phyloP scores from a whole-genome alignment of 2,113 vertebrate species.

The Myocastor coypus region DNA sequence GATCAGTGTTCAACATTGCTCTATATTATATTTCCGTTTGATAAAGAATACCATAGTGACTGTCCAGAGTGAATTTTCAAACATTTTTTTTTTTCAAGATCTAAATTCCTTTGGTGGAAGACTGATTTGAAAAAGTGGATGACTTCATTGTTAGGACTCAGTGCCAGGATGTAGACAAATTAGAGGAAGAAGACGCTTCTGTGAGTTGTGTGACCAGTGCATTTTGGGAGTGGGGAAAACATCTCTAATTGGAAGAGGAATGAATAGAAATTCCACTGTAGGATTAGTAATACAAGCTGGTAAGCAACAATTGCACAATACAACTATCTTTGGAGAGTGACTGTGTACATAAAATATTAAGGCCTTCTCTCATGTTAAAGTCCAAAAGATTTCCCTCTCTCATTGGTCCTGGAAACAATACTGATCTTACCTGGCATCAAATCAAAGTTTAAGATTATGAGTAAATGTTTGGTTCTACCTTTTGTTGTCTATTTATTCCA shows the following conservation, averaged over 20 bases:
- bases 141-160: neutral
- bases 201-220: neutral
- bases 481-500: neutral
- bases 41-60: constrained; percentile 47
- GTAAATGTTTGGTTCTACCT: constrained; percentile 67
- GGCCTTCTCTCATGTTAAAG: neutral
- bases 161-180: constrained; percentile 14
- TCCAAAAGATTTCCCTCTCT: constrained; percentile 6
- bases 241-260: neutral
- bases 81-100: constrained; percentile 34
- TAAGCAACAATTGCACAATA: neutral
- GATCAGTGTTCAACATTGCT: constrained; percentile 5
- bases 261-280: constrained; percentile 32
- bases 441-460: constrained; percentile 53
- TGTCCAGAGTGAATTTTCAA: constrained; percentile 51
- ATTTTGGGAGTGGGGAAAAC: neutral
- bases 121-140: constrained; percentile 1
- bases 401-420: neutral
- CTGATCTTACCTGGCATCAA: constrained; percentile 26
- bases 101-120: neutral
- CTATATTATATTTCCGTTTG: constrained; percentile 26
- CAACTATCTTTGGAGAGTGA: neutral
- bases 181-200: neutral
- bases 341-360: neutral
- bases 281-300: constrained; percentile 51